These are phyloP conservation scores for Alligator sinensis DNA, from an alignment of 2,113 vertebrate species.

Conservation along the genomic window DNA sequence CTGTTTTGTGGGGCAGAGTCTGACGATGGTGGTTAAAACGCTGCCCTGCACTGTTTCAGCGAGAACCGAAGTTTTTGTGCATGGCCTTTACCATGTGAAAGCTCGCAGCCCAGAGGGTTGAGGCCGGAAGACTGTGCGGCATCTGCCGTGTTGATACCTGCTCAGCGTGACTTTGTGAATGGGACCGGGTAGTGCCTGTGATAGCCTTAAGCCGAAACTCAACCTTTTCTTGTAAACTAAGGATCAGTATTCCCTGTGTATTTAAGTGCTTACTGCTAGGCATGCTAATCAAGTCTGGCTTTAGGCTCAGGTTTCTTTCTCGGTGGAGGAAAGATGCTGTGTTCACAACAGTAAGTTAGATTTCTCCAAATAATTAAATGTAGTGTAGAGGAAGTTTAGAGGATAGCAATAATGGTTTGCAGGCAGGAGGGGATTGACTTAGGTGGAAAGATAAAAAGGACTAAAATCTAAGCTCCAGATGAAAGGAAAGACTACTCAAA, in stretches of 20 bases:
- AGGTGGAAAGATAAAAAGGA: background rate
- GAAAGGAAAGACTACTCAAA: background rate
- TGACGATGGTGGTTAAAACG: background rate
- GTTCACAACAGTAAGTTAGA: constrained; percentile 35
- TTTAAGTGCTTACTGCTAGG: constrained; percentile 1
- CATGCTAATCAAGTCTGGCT: constrained; percentile 27
- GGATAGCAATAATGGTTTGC: constrained; percentile 25
- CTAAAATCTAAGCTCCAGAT: background rate
- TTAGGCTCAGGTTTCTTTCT: constrained; percentile 69
- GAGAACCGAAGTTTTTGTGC: background rate
- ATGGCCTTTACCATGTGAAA: background rate
- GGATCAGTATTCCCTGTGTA: background rate
- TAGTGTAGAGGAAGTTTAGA: constrained; percentile 38
- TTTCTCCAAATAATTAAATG: constrained; percentile 51
- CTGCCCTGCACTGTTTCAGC: background rate
- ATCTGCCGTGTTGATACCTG: background rate
- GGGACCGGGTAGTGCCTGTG: background rate
- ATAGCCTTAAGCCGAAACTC: background rate
- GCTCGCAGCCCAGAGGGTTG: background rate
- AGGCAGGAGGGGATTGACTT: constrained; percentile 46
- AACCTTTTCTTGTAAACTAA: background rate
- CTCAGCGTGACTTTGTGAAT: background rate
- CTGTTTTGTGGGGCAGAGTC: background rate
- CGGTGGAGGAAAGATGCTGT: constrained; percentile 37
- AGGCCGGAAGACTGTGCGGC: background rate